Evolutionary conservation across 2,797 vertebrate species (phyloP), one percentile per base, ranked within the genome.

Genomic region (Octomys mimax): DNA sequence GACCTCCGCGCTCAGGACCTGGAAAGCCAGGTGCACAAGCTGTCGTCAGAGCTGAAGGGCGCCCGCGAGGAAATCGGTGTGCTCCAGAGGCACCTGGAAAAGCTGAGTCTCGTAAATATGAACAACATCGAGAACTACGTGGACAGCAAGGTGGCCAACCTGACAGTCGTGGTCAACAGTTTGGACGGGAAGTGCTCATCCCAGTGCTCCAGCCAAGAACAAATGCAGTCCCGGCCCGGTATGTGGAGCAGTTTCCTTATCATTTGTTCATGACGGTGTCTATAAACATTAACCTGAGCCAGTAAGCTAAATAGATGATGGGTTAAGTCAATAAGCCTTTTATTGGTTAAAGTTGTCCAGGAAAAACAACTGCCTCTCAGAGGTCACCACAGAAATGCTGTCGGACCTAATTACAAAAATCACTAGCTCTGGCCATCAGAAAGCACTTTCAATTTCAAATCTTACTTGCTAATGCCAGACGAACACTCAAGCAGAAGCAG

Each of bases 111-210:
- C 39, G 94, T 99, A 91, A 99, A 99, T 96, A 99, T 99, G 98
- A 99, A 99, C 98, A 99, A 99, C 6, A 98, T 99, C 79, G 98
- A 99, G 97, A 98, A 98, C 85, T 99, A 99, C 24, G 98, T 99
- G 84, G 99, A 99, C 96, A 98, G 97, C 93, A 99, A 98, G 96
- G 99, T 99, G 96, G 99, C 99, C 96, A 99, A 99, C 98, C 98
- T 99, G 98, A 99, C 99, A 0, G 98, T 98, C 46, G 98, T 98
- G 64, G 98, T 99, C 96, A 99, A 99, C 93, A 99, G 98, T 90
- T 98, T 99, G 97, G 99, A 99, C 97, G 98, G 98, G 96, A 99
- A 98, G 96, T 99, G 99, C 97, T 99, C 98, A 71, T 98, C 98
- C 33, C 98, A 99, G 33, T 99, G 99, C 92, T 97, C 97, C 98